phyloP scores from a whole-genome alignment of 2,113 vertebrate genomes.

The Ptychochromis oligacanthus region DNA sequence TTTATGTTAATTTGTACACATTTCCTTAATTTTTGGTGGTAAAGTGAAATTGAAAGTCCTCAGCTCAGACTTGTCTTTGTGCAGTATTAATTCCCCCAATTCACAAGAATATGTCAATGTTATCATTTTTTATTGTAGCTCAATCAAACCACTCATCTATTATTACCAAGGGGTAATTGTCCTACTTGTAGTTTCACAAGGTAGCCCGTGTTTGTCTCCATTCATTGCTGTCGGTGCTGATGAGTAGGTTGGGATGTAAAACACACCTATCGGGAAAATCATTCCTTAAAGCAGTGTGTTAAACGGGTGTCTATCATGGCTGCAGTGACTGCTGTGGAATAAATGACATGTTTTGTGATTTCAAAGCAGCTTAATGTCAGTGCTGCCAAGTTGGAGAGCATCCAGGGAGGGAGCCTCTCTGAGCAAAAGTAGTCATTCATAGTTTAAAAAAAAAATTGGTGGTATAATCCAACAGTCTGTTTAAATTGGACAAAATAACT shows the following conservation, averaged over 20 bases:
- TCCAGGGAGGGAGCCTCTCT: conserved; percentile 43
- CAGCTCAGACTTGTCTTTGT: not conserved
- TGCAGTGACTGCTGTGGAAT: conserved; percentile 37
- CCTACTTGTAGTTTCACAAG: not conserved
- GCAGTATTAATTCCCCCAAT: not conserved
- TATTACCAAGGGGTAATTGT: not conserved
- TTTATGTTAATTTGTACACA: not conserved
- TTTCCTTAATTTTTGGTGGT: not conserved
- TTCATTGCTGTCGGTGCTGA: not conserved
- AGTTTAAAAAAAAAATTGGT: conserved; percentile 32
- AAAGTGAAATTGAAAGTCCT: not conserved
- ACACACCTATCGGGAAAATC: conserved; percentile 1
- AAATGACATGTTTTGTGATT: conserved; percentile 67
- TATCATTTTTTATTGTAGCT: not conserved
- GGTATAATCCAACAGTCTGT: conserved; percentile 40
- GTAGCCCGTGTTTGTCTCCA: not conserved
- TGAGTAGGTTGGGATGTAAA: conserved; percentile 20
- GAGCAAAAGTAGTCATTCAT: conserved; percentile 60
- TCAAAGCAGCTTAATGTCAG: conserved; percentile 63
- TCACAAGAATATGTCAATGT: conserved; percentile 1
- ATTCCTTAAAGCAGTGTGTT: conserved; percentile 17
- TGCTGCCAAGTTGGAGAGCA: conserved; percentile 54
- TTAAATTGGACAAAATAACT: conserved; percentile 29
- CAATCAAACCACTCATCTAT: conserved; percentile 8
- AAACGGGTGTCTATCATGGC: conserved; percentile 36